Evolutionary conservation across 2,797 vertebrate species (phyloP).

Genomic region (Labeo calbasu): DNA sequence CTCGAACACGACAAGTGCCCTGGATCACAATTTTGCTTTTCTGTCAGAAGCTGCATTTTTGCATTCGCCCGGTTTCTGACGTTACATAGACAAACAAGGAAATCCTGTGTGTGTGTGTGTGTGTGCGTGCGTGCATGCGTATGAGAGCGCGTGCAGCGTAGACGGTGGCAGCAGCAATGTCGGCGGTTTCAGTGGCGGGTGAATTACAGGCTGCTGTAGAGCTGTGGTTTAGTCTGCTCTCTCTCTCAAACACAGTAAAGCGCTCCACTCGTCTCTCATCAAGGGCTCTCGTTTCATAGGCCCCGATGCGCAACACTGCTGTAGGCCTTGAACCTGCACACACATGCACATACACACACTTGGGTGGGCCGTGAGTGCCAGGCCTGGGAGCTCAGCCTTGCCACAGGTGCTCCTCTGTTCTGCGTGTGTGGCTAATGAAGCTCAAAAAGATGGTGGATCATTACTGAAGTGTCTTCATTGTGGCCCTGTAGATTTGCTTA

Average conservation of each 20-base stretch:
- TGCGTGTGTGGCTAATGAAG: conserved; percentile 59
- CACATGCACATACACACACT: conserved; percentile 58
- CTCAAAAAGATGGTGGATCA: conserved; percentile 67
- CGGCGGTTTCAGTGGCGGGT: conserved; percentile 80
- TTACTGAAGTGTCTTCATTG: conserved; percentile 74
- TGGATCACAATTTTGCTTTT: conserved; percentile 73
- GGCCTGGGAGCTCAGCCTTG: conserved; percentile 46
- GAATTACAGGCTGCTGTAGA: conserved; percentile 82
- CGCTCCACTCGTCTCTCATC: conserved; percentile 57
- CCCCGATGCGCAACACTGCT: conserved; percentile 48
- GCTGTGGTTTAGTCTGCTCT: conserved; percentile 75
- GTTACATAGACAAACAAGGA: conserved; percentile 82
- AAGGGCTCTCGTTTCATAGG: conserved; percentile 57
- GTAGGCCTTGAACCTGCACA: conserved; percentile 58
- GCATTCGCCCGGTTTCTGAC: conserved; percentile 75
- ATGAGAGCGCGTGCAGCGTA: conserved; percentile 53
- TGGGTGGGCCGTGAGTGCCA: conserved; percentile 59
- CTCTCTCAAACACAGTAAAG: conserved; percentile 50
- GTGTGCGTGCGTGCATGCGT: conserved; percentile 64
- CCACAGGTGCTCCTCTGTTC: conserved; percentile 62
- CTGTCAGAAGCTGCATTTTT: conserved; percentile 78
- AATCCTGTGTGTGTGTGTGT: conserved; percentile 52
- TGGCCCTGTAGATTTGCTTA: conserved; percentile 45
- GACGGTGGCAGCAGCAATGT: conserved; percentile 62
- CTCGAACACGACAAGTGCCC: conserved; percentile 82